A percentile compares a stretch with the other conserved stretches of the same genome.
These are phyloP conservation scores for Antheraea assamensis DNA, from an alignment of 2,888 invertebrate species.

Conservation along the genomic window DNA sequence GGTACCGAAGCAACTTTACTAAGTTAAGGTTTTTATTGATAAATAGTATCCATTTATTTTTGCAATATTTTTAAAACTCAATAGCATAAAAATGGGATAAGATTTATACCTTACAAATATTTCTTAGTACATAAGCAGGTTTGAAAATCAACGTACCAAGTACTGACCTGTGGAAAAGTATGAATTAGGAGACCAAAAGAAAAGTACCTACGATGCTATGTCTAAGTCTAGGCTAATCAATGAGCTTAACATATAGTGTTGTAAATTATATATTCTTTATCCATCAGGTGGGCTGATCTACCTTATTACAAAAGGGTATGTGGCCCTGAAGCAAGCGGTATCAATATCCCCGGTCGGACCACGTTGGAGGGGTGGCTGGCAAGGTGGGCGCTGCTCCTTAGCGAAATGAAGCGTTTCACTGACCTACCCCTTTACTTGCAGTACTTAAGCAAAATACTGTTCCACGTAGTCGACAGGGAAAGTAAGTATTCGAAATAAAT, in stretches of 20 bases:
- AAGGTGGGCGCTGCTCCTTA: constrained; percentile 84
- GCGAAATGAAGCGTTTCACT: constrained; percentile 72
- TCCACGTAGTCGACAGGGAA: constrained; percentile 86
- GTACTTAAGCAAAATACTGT: constrained; percentile 87
- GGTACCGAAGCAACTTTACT: too few species aligned
- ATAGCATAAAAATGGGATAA: too few species aligned
- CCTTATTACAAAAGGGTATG: constrained; percentile 74
- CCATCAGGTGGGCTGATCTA: constrained; percentile 65
- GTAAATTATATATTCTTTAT: background rate
- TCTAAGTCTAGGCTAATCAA: too few species aligned
- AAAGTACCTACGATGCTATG: too few species aligned
- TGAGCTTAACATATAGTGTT: background rate
- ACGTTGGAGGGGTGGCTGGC: constrained; percentile 87
- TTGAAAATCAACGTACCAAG: too few species aligned
- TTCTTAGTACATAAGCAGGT: too few species aligned
- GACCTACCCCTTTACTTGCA: constrained; percentile 89
- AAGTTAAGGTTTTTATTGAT: too few species aligned
- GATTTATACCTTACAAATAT: too few species aligned
- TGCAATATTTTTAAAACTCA: too few species aligned
- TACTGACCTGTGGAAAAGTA: too few species aligned
- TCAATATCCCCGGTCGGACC: constrained; percentile 71
- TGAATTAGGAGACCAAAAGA: too few species aligned
- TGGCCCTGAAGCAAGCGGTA: constrained; percentile 71
- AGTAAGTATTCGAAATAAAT: constrained; percentile 65
- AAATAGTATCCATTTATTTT: too few species aligned